Percentiles rank a stretch among this genome's conserved stretches.
phyloP scores from a whole-genome alignment of 1,140 invertebrate genomes.

The Brachionus calyciflorus region DNA sequence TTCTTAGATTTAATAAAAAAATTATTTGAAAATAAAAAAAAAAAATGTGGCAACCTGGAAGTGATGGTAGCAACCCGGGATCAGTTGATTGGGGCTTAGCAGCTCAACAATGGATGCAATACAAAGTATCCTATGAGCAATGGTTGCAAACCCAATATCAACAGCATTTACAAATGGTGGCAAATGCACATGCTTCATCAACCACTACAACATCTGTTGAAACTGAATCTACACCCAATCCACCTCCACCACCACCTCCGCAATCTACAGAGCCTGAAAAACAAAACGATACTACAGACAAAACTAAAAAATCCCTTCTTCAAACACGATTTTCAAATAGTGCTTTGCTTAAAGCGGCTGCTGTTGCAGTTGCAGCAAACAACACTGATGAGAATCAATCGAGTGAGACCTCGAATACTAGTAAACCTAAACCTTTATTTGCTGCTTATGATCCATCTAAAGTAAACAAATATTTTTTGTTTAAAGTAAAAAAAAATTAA shows the following conservation, averaged over 20 bases:
- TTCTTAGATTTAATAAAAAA: too few species aligned
- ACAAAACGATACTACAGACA: neutral
- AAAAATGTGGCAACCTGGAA: slow-evolving; percentile 41
- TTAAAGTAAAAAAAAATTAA: slow-evolving; percentile 4
- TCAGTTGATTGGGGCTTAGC: slow-evolving; percentile 17
- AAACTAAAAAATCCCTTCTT: neutral
- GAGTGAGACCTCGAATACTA: slow-evolving; percentile 7
- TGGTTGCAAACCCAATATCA: slow-evolving; percentile 40
- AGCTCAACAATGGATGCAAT: slow-evolving; percentile 42
- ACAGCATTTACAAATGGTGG: slow-evolving; percentile 40
- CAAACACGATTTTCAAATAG: slow-evolving; percentile 4
- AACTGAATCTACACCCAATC: neutral
- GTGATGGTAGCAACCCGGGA: neutral
- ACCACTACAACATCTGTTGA: neutral
- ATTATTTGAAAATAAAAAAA: too few species aligned
- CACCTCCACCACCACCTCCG: neutral
- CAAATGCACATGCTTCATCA: slow-evolving; percentile 18
- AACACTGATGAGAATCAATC: neutral
- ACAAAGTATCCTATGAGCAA: slow-evolving; percentile 33
- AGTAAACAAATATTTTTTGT: slow-evolving; percentile 34
- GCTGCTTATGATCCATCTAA: slow-evolving; percentile 27
- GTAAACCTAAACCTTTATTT: slow-evolving; percentile 46
- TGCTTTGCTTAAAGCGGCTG: neutral
- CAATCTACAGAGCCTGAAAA: too few species aligned
- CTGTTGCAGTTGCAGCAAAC: neutral